Conservation (phyloP, 2,888 invertebrate genomes). For the Coelopa pilipes region DNA sequence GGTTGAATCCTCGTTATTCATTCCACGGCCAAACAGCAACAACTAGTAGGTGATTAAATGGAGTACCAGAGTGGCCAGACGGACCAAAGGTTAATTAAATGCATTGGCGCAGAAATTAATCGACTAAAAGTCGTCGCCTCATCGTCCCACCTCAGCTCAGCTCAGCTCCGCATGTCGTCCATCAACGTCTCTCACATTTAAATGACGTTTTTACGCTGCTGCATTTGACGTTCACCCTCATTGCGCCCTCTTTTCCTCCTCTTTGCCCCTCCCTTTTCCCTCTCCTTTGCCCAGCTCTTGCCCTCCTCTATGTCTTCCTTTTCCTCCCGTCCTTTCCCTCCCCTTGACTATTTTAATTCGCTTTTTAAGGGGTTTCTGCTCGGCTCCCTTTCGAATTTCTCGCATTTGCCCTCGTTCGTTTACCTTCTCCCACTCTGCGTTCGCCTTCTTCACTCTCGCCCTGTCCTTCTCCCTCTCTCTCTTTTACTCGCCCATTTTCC, state of each 20-base stretch:
- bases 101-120: slow-evolving; percentile 16
- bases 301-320: not conserved
- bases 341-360: not conserved
- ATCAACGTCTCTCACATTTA: no score
- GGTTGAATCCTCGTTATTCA: no score
- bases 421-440: not conserved
- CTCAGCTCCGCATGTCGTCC: no score
- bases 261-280: not conserved
- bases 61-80: not conserved
- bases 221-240: not conserved
- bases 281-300: not conserved
- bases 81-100: not conserved
- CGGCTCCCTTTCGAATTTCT: not conserved
- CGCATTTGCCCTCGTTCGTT: not conserved
- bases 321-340: no score
- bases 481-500: no score
- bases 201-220: not conserved
- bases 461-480: not conserved
- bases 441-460: not conserved
- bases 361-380: not conserved
- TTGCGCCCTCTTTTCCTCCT: not conserved
- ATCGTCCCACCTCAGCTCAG: no score
- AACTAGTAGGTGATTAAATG: not conserved
- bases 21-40: not conserved
- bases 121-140: not conserved